phyloP scores from a whole-genome alignment of 2,797 vertebrate genomes.

The Chloroceryle amazona region DNA sequence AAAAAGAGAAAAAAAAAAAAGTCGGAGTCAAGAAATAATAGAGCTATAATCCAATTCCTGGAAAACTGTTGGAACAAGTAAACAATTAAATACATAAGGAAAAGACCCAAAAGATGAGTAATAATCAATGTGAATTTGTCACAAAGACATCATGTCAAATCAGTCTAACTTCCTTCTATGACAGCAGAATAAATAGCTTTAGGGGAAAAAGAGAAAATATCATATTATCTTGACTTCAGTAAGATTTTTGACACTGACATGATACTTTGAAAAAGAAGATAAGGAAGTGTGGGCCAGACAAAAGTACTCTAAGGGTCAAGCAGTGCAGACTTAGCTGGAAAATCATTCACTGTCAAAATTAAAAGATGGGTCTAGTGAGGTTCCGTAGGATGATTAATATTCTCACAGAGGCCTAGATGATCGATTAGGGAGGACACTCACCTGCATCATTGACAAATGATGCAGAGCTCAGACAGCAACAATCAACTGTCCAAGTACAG shows the following conservation, averaged over 20 bases:
- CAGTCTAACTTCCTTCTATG: not conserved
- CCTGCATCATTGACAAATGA: not conserved
- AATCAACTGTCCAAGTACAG: not conserved
- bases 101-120: not conserved
- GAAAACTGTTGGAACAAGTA: not conserved
- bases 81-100: not conserved
- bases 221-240: not conserved
- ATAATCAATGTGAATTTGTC: constrained; percentile 1
- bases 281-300: not conserved
- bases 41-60: not conserved
- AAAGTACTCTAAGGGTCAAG: not conserved
- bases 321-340: not conserved
- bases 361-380: not conserved
- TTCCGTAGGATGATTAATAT: not conserved
- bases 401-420: not conserved
- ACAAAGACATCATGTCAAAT: not conserved
- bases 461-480: not conserved
- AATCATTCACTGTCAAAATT: constrained; percentile 1
- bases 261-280: constrained; percentile 13
- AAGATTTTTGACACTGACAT: constrained; percentile 9
- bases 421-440: not conserved
- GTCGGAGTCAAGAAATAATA: not conserved
- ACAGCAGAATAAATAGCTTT: constrained; percentile 8
- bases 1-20: not conserved
- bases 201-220: constrained; percentile 9